Base-by-base conservation (phyloP, 2,113 vertebrate species). In the Psammodynastes pulverulentus region DNA sequence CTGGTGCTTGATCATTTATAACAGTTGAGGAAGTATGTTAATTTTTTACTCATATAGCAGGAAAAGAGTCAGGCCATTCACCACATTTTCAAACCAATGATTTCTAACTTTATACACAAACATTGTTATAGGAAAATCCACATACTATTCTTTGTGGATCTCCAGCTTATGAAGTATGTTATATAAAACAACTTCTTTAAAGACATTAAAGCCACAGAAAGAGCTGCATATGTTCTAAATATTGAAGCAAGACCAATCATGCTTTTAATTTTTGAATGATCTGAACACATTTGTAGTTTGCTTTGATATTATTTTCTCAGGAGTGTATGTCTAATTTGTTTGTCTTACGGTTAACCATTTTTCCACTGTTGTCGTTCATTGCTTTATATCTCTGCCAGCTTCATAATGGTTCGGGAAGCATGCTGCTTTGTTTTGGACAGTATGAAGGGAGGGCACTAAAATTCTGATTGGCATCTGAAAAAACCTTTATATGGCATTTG, bases 241-340 rank as follows among this genome's bases (percentile, higher is more conserved):
- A 94, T 29, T 43, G 92, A 97, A 95, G 93, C 23, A 95, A 94
- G 56, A 89, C 89, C 94, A 94, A 89, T 94, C 93, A 0, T 91
- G 56, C 12, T 92, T 95, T 94, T 91, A 95, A 94, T 95, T 94
- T 93, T 24, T 92, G 84, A 94, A 92, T 87, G 7, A 48, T 24
- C 51, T 86, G 46, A 15, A 62, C 94, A 79, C 93, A 96, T 95
- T 97, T 96, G 96, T 53, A 95, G 89, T 93, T 3, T 0, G 92
- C 95, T 97, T 96, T 91, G 86, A 92, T 94, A 96, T 92, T 94
- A 94, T 94, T 95, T 95, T 91, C 51, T 94, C 94, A 93, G 93
- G 49, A 48, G 43, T 91, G 91, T n/a, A 94, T 26, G 92, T 96
- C 93, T 93, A 95, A 94, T 95, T 95, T 97, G 96, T 94, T 96